phyloP scores from a whole-genome alignment of 1,140 invertebrate genomes.

The Nebria ingens region DNA sequence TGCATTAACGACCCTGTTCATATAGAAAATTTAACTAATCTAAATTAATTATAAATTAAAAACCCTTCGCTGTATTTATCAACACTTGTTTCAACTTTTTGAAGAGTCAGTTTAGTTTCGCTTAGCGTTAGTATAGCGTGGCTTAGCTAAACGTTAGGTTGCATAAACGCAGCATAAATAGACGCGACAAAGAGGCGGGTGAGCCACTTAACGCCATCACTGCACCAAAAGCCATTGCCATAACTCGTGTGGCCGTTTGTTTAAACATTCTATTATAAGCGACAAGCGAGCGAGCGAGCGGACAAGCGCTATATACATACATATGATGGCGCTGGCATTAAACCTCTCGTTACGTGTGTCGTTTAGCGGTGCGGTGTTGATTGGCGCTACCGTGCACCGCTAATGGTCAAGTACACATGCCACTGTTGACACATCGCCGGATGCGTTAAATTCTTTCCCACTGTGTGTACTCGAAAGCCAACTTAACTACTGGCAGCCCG shows the following conservation, averaged over 20 bases:
- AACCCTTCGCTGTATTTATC: too few species aligned
- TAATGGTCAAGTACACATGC: slow-evolving; percentile 9
- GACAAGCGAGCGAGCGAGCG: not conserved
- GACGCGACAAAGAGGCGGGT: not conserved
- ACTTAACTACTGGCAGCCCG: not conserved
- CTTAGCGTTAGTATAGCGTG: too few species aligned
- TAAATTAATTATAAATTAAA: too few species aligned
- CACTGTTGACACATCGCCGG: slow-evolving; percentile 7
- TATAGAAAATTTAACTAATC: too few species aligned
- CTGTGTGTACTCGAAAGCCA: not conserved
- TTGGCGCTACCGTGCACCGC: not conserved
- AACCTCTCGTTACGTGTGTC: not conserved
- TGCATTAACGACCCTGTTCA: too few species aligned
- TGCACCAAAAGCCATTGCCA: not conserved
- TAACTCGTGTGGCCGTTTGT: not conserved
- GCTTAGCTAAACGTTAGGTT: too few species aligned
- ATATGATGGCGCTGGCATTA: not conserved
- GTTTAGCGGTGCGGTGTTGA: slow-evolving; percentile 5
- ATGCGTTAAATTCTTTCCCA: slow-evolving; percentile 9
- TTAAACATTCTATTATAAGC: slow-evolving; percentile 2
- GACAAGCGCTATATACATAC: not conserved
- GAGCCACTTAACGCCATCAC: not conserved
- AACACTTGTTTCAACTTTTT: too few species aligned
- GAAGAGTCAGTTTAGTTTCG: too few species aligned
- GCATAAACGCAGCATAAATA: too few species aligned